Evolutionary conservation across 1,140 invertebrate genomes (phyloP).

Genomic region (Oedothorax gibbosus): DNA sequence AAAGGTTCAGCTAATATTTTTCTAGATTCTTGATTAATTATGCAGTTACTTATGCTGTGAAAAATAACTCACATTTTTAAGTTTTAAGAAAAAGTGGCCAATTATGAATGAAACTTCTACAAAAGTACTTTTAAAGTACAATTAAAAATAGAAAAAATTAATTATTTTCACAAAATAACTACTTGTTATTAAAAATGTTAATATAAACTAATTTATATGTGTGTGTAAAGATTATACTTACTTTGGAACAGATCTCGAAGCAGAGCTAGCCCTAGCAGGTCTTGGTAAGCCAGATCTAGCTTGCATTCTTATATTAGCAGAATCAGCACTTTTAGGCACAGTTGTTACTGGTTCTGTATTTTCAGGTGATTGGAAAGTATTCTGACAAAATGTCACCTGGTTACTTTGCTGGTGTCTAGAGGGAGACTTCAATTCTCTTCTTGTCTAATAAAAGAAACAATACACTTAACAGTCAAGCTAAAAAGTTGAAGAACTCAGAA

Average conservation of each 20-base stretch:
- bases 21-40: neutral
- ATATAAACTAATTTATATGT: neutral
- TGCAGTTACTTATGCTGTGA: neutral
- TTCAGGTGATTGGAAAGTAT: constrained; percentile 16
- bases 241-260: constrained; percentile 29
- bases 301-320: constrained; percentile 1
- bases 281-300: constrained; percentile 47
- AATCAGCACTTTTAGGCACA: constrained; percentile 50
- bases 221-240: constrained; percentile 9
- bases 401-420: constrained; percentile 2
- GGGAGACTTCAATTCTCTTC: constrained; percentile 15
- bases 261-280: constrained; percentile 52
- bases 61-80: neutral
- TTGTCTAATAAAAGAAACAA: neutral
- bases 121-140: neutral
- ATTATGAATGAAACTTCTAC: neutral
- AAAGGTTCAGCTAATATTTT: too few species aligned
- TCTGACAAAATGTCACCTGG: constrained; percentile 1
- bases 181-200: neutral
- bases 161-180: neutral
- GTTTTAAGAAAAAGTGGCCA: neutral
- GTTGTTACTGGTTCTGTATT: constrained; percentile 8
- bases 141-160: neutral
- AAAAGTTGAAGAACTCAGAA: too few species aligned
- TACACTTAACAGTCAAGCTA: too few species aligned